A percentile compares a stretch with the other conserved stretches of the same genome.
Evolutionary conservation across 2,113 vertebrate species (phyloP).

Genomic region (Cheirogaleus medius): DNA sequence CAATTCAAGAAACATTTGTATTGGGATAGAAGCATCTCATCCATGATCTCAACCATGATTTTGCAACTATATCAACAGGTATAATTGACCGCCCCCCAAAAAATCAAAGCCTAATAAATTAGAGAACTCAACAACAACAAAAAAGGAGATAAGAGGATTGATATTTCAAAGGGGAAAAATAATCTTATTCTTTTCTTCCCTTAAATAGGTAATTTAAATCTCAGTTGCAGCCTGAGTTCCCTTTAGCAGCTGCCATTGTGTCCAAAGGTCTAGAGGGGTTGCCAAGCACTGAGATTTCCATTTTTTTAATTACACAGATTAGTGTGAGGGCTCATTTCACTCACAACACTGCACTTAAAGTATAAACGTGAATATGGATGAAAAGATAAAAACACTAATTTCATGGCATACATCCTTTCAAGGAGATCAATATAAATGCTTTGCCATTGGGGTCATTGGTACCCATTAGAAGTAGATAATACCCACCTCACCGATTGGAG

Average conservation of each 20-base stretch:
- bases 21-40: background rate
- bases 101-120: background rate
- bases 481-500: background rate
- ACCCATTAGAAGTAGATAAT: background rate
- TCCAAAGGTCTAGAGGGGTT: background rate
- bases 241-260: background rate
- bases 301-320: background rate
- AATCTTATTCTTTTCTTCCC: background rate
- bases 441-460: background rate
- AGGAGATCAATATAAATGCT: background rate
- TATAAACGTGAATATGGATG: background rate
- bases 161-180: background rate
- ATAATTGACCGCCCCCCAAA: background rate
- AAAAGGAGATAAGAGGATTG: background rate
- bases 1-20: background rate
- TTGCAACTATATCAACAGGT: background rate
- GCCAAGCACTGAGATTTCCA: background rate
- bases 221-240: background rate
- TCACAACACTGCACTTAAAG: background rate
- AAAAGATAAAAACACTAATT: background rate
- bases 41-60: background rate
- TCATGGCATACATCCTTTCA: background rate
- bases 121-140: background rate
- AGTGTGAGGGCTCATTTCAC: background rate
- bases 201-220: background rate